These are phyloP conservation scores for Otolemur crassicaudatus DNA, from an alignment of 2,797 vertebrate genomes.

Conservation along the genomic window DNA sequence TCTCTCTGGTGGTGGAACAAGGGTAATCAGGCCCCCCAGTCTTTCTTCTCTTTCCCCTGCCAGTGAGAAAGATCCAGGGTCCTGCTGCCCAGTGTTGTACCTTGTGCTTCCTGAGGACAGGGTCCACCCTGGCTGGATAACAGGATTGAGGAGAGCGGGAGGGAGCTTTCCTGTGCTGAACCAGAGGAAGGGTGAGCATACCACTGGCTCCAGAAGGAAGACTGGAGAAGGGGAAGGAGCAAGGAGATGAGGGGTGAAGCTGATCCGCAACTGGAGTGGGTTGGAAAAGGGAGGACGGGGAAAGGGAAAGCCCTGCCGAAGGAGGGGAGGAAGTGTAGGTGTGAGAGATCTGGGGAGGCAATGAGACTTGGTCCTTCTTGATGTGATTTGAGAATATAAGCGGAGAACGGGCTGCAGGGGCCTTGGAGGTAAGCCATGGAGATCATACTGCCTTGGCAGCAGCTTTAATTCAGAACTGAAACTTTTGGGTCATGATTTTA, in stretches of 20 bases:
- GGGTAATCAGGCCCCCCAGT: fast-evolving
- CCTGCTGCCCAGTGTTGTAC: too few species aligned
- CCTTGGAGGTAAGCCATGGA: neutral
- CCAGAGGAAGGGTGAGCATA: neutral
- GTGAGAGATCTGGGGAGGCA: neutral
- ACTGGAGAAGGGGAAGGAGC: neutral
- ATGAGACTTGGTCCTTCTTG: neutral
- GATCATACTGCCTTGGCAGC: neutral
- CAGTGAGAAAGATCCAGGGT: neutral
- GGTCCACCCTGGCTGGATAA: neutral
- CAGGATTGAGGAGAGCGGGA: fast-evolving
- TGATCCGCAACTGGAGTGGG: fast-evolving
- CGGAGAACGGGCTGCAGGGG: fast-evolving
- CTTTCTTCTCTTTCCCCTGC: neutral
- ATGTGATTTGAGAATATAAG: neutral
- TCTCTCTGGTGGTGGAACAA: neutral
- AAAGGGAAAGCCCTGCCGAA: neutral
- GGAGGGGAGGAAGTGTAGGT: neutral
- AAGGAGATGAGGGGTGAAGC: neutral
- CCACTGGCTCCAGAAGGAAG: neutral
- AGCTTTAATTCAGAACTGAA: neutral
- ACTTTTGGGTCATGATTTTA: neutral
- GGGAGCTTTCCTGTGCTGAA: neutral
- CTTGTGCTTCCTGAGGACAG: neutral
- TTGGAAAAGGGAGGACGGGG: fast-evolving